Conservation (phyloP, 2,888 invertebrate species). For the Polyommatus icarus region DNA sequence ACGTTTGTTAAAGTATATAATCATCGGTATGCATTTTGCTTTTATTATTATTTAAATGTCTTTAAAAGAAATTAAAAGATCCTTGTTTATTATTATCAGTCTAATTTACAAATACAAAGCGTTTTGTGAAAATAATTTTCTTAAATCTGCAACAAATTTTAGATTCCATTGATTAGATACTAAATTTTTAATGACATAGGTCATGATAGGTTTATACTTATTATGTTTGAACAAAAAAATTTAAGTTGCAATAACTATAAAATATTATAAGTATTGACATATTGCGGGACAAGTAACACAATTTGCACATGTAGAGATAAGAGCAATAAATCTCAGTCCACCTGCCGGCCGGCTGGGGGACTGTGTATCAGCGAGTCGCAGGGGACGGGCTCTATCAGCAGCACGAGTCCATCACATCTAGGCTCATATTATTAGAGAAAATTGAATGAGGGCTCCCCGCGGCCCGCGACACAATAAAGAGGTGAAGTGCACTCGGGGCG, state of each 20-base stretch:
- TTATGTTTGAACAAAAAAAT: neutral
- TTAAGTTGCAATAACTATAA: neutral
- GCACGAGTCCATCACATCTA: constrained; percentile 41
- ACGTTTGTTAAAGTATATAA: neutral
- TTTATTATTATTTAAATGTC: no score
- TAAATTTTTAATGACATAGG: neutral
- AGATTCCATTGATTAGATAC: neutral
- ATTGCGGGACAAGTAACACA: neutral
- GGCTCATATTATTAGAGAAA: constrained; percentile 44
- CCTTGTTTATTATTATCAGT: neutral
- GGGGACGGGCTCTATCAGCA: constrained; percentile 38
- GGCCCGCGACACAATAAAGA: constrained; percentile 40
- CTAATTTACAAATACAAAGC: neutral
- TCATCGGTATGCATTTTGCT: no score
- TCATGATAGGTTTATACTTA: neutral
- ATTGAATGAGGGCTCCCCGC: constrained; percentile 42
- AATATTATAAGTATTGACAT: neutral
- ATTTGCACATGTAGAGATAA: constrained; percentile 6
- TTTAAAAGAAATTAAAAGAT: no score
- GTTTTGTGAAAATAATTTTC: no score
- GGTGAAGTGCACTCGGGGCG: constrained; percentile 49
- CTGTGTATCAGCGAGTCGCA: constrained; percentile 20
- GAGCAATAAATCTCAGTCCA: constrained; percentile 16
- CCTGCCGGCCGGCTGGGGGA: neutral
- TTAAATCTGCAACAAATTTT: no score